phyloP scores from a whole-genome alignment of 35 echinoderm and acorn worm species.

The Ptychodera flava region DNA sequence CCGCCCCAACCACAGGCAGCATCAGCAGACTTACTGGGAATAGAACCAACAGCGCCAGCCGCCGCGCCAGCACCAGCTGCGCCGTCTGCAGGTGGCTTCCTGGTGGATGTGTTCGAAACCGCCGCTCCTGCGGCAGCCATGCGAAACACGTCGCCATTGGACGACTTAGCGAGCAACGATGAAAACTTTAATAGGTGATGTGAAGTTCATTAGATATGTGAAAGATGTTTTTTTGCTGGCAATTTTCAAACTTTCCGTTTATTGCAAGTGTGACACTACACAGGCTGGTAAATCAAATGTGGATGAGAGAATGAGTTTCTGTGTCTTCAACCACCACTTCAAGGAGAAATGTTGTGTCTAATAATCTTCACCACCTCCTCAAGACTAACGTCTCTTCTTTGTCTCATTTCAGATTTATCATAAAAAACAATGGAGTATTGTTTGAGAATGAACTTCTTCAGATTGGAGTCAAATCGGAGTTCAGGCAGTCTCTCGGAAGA shows the following conservation, averaged over 20 bases:
- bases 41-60: constrained; percentile 58
- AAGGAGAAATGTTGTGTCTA: no score
- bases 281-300: no score
- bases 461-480: constrained; percentile 95
- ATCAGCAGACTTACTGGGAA: constrained; percentile 68
- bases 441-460: constrained; percentile 96
- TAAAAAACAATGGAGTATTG: constrained; percentile 94
- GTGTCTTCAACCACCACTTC: no score
- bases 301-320: no score
- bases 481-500: constrained; percentile 44
- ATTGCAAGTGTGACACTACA: no score
- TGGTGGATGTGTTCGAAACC: constrained; percentile 78
- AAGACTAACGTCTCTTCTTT: not conserved
- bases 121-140: not conserved
- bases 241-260: no score
- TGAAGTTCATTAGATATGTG: no score
- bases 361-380: no score
- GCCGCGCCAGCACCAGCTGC: not conserved
- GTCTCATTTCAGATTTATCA: constrained; percentile 71
- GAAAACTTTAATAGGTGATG: not conserved
- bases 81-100: constrained; percentile 6
- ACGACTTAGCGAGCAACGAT: not conserved
- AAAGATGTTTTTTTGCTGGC: no score
- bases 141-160: not conserved
- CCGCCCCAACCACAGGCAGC: not conserved